Base-by-base conservation (phyloP, 1,140 invertebrate genomes). In the Nasonia longicornis region DNA sequence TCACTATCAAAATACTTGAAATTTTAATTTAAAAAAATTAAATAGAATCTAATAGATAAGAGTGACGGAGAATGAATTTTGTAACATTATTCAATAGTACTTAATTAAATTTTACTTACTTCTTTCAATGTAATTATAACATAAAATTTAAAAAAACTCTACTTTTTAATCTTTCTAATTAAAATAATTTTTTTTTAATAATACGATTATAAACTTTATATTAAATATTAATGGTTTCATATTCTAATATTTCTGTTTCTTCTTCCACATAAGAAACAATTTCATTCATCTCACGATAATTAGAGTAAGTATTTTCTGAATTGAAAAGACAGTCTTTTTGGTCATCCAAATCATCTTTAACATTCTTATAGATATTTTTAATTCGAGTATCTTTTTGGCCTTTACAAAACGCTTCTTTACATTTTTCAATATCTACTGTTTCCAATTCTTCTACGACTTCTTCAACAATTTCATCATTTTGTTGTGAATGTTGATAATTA, bases 211-310 rank as follows among this genome's bases (percentile, higher is more conserved):
- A 58, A 58, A 6, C 52, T n/a, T n/a, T 2, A 58, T 58, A n/a
- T 80, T 70, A 80, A 35, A 11, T 6, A 71, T 63, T 63, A n/a
- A 29, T 58, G 11, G 80, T 82, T 78, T 90, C 86, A 42, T 90
- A 90, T 70, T 91, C 89, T 1, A 90, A 87, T 66, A 91, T 90
- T 79, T 90, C 90, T 0, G 90, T 90, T 79, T 90, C 89, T 70
- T 91, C 90, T 48, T 89, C 88, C 2, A 91, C 89, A 35, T 91
- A 91, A 26, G 90, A 89, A 83, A 91, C 88, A 1, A 88, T 86
- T 70, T 90, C 88, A 48, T 89, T 88, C 0, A 88, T 86, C 2
- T 88, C 87, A 80, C 86, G 84, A 6, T 81, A 83, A 35, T 85
- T 86, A 3, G 71, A 79, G 11, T 84, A 80, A 26, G 84, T 78